Base-by-base conservation (phyloP, 1,140 invertebrate genomes). In the Eriocheir sinensis region DNA sequence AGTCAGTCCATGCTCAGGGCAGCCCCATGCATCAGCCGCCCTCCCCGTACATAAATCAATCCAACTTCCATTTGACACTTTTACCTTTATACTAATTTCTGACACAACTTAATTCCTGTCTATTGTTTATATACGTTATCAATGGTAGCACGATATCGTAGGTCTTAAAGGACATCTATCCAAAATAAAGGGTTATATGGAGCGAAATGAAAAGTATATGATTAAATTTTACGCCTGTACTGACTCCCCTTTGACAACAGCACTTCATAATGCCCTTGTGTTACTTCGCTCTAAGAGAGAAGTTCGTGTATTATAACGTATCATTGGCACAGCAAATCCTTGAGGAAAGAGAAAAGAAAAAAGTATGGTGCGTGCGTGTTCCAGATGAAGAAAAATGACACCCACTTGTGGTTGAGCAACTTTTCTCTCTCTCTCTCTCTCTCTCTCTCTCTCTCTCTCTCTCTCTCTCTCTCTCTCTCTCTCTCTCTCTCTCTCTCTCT, bases 341-440 rank as follows among this genome's bases (percentile, higher is more conserved):
- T 72, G 9, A 21, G 21, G 48, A 53, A 21, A 53, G 48, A 53
- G 48, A 53, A 21, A 53, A 12, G 21, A n/a, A 72, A n/a, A 72
- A 72, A 72, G n/a, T 0, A n/a, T 48, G 44, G 4, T 15, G 44
- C 44, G 44, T 72, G 60, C 60, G 60, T 72, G 60, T n/a, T 72
- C 60, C 12, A 72, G 60, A n/a, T 72, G 60, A n/a, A n/a, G 60
- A n/a, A 72, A 72, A 72, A 72, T 72, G 60, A 72, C 60, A 72
- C 60, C 60, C 60, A 72, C 60, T 72, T 72, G 60, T 72, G 60
- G 60, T n/a, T 72, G 12, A 72, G 60, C 27, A 72, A 72, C 60
- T n/a, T 21, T 4, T 72, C n/a, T 72, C n/a, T 72, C 15, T 72
- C 8, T 72, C 27, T 60, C 8, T 72, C n/a, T 72, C n/a, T 72